Evolutionary conservation across 2,888 invertebrate genomes (phyloP).

Genomic region (Cylloceria caligata): DNA sequence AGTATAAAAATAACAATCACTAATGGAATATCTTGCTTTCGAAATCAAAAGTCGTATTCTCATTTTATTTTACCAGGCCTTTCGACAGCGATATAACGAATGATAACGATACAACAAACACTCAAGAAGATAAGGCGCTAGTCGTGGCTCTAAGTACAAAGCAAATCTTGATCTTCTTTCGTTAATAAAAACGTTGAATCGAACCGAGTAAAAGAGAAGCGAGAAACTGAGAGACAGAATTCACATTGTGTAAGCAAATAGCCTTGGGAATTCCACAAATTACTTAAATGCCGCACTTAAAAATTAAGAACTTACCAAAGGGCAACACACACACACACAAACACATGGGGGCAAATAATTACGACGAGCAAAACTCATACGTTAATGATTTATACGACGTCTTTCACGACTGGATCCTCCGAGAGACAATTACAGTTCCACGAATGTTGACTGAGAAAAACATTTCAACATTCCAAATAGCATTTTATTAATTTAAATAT

Average conservation of each 20-base stretch:
- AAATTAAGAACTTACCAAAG: background rate
- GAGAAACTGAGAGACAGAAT: background rate
- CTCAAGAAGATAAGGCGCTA: constrained; percentile 65
- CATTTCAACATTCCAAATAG: background rate
- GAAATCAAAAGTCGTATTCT: constrained; percentile 41
- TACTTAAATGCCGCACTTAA: background rate
- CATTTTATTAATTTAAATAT: background rate
- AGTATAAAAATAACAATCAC: background rate
- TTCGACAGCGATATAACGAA: constrained; percentile 67
- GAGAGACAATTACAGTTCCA: background rate
- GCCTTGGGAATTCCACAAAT: background rate
- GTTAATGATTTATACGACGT: no score
- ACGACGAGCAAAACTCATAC: background rate
- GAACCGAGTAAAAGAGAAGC: background rate
- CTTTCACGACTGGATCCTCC: background rate
- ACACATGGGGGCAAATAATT: background rate
- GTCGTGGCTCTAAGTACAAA: constrained; percentile 46
- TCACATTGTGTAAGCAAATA: background rate
- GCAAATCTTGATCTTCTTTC: constrained; percentile 66
- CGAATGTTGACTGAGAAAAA: background rate
- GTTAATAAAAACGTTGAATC: constrained; percentile 44
- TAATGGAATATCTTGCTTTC: constrained; percentile 23
- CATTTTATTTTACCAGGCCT: constrained; percentile 57
- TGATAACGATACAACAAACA: constrained; percentile 68
- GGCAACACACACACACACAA: no score